phyloP scores from a whole-genome alignment of 2,797 vertebrate species.

The Micropoecilia bifurca region DNA sequence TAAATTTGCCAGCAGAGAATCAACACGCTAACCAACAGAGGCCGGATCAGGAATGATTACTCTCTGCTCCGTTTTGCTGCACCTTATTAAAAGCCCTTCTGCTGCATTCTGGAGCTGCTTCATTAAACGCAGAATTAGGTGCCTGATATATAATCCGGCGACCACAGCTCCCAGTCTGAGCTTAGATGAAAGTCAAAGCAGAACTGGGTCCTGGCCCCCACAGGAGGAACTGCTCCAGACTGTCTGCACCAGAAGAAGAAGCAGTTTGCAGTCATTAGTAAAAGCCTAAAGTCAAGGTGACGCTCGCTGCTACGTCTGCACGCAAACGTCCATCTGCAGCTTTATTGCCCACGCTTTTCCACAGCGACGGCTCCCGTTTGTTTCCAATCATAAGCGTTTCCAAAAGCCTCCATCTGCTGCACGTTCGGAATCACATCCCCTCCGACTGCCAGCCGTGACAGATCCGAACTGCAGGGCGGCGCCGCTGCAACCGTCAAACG shows the following conservation, averaged over 20 bases:
- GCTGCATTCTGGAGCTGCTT: background rate
- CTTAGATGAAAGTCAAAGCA: conserved; percentile 2
- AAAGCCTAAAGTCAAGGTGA: background rate
- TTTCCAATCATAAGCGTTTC: conserved; percentile 31
- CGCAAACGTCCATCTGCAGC: background rate
- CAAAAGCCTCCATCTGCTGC: conserved; percentile 9
- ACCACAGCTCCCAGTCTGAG: background rate
- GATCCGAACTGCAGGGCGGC: conserved; percentile 19
- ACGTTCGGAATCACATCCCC: conserved; percentile 30
- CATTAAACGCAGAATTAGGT: conserved; percentile 6
- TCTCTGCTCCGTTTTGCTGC: conserved; percentile 1
- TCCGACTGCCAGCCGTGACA: conserved; percentile 53
- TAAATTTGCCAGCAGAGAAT: background rate
- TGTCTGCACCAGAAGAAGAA: background rate
- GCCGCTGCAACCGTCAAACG: conserved; percentile 35
- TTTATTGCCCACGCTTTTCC: background rate
- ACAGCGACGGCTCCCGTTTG: conserved; percentile 16
- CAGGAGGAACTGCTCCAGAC: background rate
- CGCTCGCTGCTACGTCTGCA: background rate
- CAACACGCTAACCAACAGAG: conserved; percentile 1
- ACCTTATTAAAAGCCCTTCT: conserved; percentile 12
- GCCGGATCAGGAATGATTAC: conserved; percentile 12
- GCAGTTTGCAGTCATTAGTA: background rate
- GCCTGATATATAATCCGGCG: background rate
- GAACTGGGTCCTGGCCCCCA: background rate